Evolutionary conservation across 2,797 vertebrate species (phyloP), one percentile per base, ranked within the genome.

Genomic region (Fringilla coelebs): DNA sequence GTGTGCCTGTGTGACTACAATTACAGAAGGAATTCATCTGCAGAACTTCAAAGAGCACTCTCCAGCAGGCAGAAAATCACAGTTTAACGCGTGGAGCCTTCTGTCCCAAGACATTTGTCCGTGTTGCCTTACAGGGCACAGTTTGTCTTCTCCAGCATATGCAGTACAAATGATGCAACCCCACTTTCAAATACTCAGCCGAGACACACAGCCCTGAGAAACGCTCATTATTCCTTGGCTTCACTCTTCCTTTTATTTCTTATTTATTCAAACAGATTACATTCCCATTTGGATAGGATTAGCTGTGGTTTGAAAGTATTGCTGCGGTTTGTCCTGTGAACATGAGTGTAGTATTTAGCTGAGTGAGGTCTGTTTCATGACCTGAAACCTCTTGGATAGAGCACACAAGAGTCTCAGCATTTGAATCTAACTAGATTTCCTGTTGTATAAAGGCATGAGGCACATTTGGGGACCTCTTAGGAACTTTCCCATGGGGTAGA

Each of bases 201-300:
- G 3, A 93, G 91, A 70, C 92, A 85, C 76, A 89, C 36, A 74
- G 60, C 67, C 70, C 67, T 90, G 73, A 94, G 88, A 93, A 94
- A 93, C 1, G 0, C 87, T 94, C 52, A 26, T 89, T 92, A 92
- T 86, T 89, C 71, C 87, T 96, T 95, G 91, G 93, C 90, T 74
- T 94, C 5, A 5, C 54, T 94, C 74, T 71, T 71, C n/a, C 79
- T 96, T 97, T 95, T 93, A 60, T 79, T 92, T 96, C 73, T 97
- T 94, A 97, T 96, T 96, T 96, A 75, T 84, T 89, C 90, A 92
- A 95, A 92, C 61, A 94, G 96, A 96, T 97, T 94, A 95, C 92
- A 91, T 94, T 96, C 85, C 91, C 95, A 92, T 94, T 97, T 97
- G 91, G 86, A 97, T 84, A 72, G 94, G 93, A 97, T 96, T 95